These are phyloP conservation scores for Linepithema humile DNA, from an alignment of 1,140 invertebrate genomes.

Conservation along the genomic window DNA sequence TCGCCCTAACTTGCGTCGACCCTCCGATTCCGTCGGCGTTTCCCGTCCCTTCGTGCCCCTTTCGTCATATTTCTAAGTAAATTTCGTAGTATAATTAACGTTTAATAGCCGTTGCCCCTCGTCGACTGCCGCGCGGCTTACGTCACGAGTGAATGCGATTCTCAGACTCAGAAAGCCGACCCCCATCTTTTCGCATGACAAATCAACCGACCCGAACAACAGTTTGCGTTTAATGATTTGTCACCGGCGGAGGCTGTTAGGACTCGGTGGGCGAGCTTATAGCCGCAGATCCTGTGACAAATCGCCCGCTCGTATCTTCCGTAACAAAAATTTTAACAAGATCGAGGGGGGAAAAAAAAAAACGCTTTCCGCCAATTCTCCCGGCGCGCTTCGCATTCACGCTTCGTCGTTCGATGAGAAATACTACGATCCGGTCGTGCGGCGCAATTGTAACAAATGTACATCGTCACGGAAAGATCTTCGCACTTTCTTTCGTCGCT, in stretches of 20 bases:
- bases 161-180: background rate
- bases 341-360: too few relatives aligned
- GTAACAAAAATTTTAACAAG: background rate
- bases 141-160: background rate
- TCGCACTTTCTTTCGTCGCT: background rate
- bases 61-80: constrained; percentile 56
- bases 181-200: constrained; percentile 13
- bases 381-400: background rate
- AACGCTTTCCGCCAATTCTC: background rate
- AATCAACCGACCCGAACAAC: constrained; percentile 30
- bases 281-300: background rate
- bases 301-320: background rate
- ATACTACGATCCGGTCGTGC: background rate
- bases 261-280: background rate
- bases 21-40: constrained; percentile 11
- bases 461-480: constrained; percentile 12
- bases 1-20: background rate
- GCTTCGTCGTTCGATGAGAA: background rate
- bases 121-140: background rate
- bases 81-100: constrained; percentile 57
- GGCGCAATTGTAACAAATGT: constrained; percentile 33
- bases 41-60: background rate
- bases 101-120: constrained; percentile 31
- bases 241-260: background rate
- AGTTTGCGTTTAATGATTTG: constrained; percentile 16